phyloP scores from a whole-genome alignment of 1,140 invertebrate species.

The Arctopsyche grandis region DNA sequence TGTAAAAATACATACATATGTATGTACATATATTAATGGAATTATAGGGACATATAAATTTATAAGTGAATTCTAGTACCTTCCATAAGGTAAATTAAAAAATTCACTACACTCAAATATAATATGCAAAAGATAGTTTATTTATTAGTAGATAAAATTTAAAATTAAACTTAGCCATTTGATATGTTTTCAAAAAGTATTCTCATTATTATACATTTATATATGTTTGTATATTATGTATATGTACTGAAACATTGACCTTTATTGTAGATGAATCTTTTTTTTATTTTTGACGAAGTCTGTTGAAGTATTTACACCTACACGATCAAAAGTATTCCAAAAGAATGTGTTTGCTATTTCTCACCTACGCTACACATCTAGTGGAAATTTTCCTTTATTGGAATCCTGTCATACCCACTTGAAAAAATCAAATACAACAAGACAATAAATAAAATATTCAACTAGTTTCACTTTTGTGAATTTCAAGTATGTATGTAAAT shows the following conservation, averaged over 20 bases:
- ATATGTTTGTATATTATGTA: not conserved
- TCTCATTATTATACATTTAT: too few species aligned
- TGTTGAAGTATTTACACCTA: not conserved
- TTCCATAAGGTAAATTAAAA: too few species aligned
- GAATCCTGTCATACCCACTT: slow-evolving; percentile 13
- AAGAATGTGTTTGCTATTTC: not conserved
- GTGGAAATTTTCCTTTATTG: slow-evolving; percentile 16
- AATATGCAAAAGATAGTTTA: too few species aligned
- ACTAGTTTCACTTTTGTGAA: slow-evolving; percentile 6
- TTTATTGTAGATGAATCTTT: too few species aligned
- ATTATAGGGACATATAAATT: not conserved
- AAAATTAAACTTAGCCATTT: too few species aligned
- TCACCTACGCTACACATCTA: not conserved
- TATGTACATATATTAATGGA: slow-evolving; percentile 4
- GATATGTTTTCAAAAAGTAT: too few species aligned
- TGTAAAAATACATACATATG: not conserved
- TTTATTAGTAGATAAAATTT: too few species aligned
- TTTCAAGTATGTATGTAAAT: not conserved
- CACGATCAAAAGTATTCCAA: not conserved
- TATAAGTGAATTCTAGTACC: too few species aligned
- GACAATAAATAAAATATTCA: not conserved
- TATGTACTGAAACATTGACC: too few species aligned
- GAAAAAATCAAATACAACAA: not conserved
- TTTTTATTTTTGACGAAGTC: too few species aligned
- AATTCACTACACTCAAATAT: too few species aligned